These are phyloP conservation scores for Achlya flavicornis DNA, from an alignment of 2,888 invertebrate genomes.

Conservation along the genomic window DNA sequence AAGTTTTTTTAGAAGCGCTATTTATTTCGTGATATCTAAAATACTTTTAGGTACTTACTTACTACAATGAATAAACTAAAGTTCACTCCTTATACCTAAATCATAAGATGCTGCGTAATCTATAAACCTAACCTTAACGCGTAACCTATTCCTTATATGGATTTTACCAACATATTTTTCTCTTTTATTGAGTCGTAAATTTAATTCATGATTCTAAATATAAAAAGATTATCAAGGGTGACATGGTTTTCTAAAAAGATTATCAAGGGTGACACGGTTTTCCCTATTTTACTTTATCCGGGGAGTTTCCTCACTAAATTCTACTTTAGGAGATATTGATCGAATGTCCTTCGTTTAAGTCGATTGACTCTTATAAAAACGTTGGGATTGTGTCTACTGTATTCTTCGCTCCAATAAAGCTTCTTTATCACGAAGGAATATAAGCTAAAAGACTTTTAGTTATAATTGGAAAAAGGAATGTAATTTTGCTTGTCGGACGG, in stretches of 20 bases:
- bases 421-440: background rate
- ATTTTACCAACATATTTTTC: background rate
- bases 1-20: too few species aligned
- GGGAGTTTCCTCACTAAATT: constrained; percentile 9
- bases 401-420: background rate
- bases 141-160: background rate
- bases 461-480: too few species aligned
- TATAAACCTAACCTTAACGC: too few species aligned
- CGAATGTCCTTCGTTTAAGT: constrained; percentile 12
- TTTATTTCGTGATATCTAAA: too few species aligned
- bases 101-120: too few species aligned
- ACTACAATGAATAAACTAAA: too few species aligned
- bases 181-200: background rate
- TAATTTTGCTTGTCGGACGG: too few species aligned
- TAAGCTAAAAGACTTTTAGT: background rate
- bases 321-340: constrained; percentile 12
- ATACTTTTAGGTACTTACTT: too few species aligned
- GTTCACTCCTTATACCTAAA: too few species aligned
- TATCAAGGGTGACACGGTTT: constrained; percentile 8
- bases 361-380: constrained; percentile 7
- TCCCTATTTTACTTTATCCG: constrained; percentile 12
- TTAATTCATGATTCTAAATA: constrained; percentile 1
- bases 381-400: background rate
- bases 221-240: constrained; percentile 10
- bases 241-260: constrained; percentile 10